Base-by-base conservation (phyloP, 2,888 invertebrate species). In the Drosophila percnosoma region DNA sequence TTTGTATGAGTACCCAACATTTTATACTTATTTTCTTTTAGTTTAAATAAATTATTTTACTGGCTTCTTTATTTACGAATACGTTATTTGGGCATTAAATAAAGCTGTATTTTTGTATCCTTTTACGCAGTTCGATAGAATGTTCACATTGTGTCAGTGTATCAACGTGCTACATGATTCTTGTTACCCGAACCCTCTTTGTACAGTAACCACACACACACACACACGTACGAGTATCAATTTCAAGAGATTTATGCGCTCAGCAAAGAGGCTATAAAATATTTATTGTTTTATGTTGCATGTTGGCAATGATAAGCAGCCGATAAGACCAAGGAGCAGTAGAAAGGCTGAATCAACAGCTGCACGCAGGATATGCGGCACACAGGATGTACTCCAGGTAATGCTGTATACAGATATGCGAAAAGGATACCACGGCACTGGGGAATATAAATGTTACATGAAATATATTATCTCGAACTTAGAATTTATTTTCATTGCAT, bases 201-300 rank as follows among this genome's bases (percentile, higher is more conserved):
- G 15, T 45, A 24, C 15, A 8, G 45, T 45, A 8, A 45, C 15
- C 15, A 45, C 15, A 38, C 18, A 40, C 34, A 34, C 34, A 1
- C 13, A 8, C 38, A 18, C 38, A 8, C 55, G 51, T 34, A 61
- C 52, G 54, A 33, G 85, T 89, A 89, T 87, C 89, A 84, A 83
- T 87, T 87, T 87, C 81, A 73, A 71, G 73, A 83, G 87, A 87
- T 87, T 89, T 87, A 87, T 87, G 75, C 75, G 78, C 62, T 78
- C 63, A 59, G 81, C 77, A 83, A 73, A 83, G 79, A 84, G 71
- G 82, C 77, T 80, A 85, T 87, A 89, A 87, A 89, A 89, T 87
- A 87, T 87, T 87, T 89, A 87, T 87, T 87, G 87, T 87, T 83
- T 84, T 78, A 78, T 87, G 74, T 78, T 79, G 70, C 71, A 70